Base-by-base conservation (phyloP, 2,888 invertebrate species). In the Andrena minutula region DNA sequence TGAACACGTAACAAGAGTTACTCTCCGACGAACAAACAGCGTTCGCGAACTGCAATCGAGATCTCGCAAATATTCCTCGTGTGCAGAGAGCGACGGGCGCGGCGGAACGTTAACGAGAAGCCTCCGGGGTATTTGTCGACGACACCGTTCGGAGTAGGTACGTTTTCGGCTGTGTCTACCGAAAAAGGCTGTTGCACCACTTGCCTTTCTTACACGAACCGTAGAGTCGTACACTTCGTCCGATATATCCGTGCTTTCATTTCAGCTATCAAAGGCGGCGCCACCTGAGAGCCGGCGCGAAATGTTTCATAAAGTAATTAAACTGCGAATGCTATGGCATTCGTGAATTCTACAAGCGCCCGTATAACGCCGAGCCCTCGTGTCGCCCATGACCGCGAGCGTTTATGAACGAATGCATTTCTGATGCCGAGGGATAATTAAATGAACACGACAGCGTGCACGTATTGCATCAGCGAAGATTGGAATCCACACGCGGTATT, bases 71-170 rank as follows among this genome's bases (percentile, higher is more conserved):
- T 76, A 79, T 68, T 61, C 64, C 1, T 26, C 26, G 58, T 49
- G 63, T 47, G 60, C 53, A 47, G 64, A 64, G 26, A 60, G 28
- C 49, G 49, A 53, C 47, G 53, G 30, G 35, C 28, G 30, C 32
- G 74, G n/a, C 4, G 32, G 26, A 60, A 47, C 72, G 70, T 71
- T 70, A 84, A 82, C 82, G 82, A 79, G 73, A 53, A 10, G 49
- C 16, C 20, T 0, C 32, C 7, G 16, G 51, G 51, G 35, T 77
- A 49, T 80, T 82, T 80, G 75, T 53, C n/a, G 58, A 65, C 58
- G 53, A 8, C 32, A 26, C 23, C 56, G 73, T 16, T 26, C 49
- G 8, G 32, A 47, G 16, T 6, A 12, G 49, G 2, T 49, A 58
- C 64, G 61, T 70, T 77, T 49, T 53, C 66, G 47, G 56, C 8